Conservation (phyloP, 1,140 invertebrate genomes). For the Atta texana region DNA sequence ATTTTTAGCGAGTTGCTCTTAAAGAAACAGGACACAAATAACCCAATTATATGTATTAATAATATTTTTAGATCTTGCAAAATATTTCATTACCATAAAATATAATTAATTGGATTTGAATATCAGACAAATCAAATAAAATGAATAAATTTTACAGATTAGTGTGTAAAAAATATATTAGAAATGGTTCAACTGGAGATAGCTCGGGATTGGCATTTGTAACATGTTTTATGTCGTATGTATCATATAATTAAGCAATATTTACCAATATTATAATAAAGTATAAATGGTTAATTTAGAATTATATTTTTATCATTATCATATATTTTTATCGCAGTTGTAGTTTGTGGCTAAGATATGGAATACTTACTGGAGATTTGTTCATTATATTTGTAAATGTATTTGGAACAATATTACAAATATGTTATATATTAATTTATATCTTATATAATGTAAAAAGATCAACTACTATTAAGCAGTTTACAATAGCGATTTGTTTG, state of each 20-base stretch:
- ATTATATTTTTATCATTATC: constrained; percentile 54
- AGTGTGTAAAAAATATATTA: constrained; percentile 89
- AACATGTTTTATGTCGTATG: constrained; percentile 92
- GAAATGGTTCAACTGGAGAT: constrained; percentile 89
- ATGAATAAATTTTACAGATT: constrained; percentile 85
- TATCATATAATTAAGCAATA: constrained; percentile 70
- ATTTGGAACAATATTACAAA: constrained; percentile 89
- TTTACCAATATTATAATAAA: neutral
- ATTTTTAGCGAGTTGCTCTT: no score
- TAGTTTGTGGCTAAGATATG: constrained; percentile 90
- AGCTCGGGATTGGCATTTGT: constrained; percentile 91
- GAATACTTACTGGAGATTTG: constrained; percentile 88
- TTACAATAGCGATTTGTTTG: constrained; percentile 81
- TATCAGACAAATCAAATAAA: constrained; percentile 52
- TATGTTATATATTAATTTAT: constrained; percentile 89
- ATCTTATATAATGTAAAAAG: constrained; percentile 89
- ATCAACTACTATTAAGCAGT: constrained; percentile 86
- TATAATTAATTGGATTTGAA: constrained; percentile 66
- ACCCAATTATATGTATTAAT: no score
- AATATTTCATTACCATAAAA: constrained; percentile 57
- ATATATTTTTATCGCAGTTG: constrained; percentile 84
- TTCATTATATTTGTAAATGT: constrained; percentile 90
- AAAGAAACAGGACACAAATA: no score
- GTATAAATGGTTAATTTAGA: neutral
- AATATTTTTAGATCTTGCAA: constrained; percentile 22